Evolutionary conservation across 2,113 vertebrate genomes (phyloP).

Genomic region (Carassius auratus): DNA sequence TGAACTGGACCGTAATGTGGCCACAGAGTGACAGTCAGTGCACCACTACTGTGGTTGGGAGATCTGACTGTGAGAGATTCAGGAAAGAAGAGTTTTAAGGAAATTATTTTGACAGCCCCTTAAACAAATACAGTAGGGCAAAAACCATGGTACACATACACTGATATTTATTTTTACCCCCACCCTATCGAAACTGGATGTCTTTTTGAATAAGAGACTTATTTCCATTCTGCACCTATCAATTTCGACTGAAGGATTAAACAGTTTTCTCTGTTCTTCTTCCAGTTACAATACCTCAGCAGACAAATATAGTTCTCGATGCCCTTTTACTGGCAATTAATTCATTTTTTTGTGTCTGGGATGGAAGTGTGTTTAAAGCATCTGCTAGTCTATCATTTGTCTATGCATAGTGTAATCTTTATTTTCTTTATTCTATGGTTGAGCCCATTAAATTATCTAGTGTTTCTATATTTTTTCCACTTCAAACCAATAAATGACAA

Average conservation of each 20-base stretch:
- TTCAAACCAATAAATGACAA: constrained; percentile 4
- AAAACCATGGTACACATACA: constrained; percentile 59
- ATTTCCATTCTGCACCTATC: constrained; percentile 73
- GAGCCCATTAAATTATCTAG: constrained; percentile 14
- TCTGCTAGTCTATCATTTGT: constrained; percentile 52
- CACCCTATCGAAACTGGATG: constrained; percentile 58
- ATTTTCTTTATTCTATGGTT: constrained; percentile 6
- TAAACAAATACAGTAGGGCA: constrained; percentile 68
- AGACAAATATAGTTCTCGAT: constrained; percentile 73
- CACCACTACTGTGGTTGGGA: constrained; percentile 72
- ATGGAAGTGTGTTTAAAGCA: constrained; percentile 55
- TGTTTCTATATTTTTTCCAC: neutral
- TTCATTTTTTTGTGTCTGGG: constrained; percentile 68
- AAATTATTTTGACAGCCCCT: constrained; percentile 70
- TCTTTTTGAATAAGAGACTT: constrained; percentile 66
- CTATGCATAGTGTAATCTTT: constrained; percentile 18
- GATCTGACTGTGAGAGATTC: constrained; percentile 69
- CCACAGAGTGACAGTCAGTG: constrained; percentile 69
- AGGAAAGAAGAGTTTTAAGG: constrained; percentile 63
- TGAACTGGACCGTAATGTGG: constrained; percentile 60
- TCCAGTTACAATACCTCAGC: constrained; percentile 74
- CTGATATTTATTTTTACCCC: constrained; percentile 69
- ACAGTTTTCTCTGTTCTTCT: constrained; percentile 70
- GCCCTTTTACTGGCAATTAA: constrained; percentile 75
- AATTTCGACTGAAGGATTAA: constrained; percentile 72